These are phyloP conservation scores for Jaculus jaculus DNA, from an alignment of 2,113 vertebrate species.

Conservation along the genomic window DNA sequence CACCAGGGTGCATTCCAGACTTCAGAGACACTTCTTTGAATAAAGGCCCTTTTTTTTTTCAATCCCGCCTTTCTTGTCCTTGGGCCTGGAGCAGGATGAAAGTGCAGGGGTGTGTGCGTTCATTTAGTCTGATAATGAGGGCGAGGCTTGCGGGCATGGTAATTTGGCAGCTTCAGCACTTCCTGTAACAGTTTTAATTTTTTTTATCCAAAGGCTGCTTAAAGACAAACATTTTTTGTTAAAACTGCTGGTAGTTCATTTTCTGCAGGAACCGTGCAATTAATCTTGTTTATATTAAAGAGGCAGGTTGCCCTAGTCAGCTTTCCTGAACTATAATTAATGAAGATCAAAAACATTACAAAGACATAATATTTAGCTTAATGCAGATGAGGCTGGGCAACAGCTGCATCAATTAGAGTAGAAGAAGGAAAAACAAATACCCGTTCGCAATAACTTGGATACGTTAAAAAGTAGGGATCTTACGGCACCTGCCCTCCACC, in stretches of 20 bases:
- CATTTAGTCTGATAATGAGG: slow-evolving; percentile 94
- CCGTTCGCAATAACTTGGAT: slow-evolving; percentile 17
- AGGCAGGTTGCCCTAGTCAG: slow-evolving; percentile 84
- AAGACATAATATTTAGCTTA: slow-evolving; percentile 85
- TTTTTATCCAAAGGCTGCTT: slow-evolving; percentile 85
- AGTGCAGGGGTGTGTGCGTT: slow-evolving; percentile 86
- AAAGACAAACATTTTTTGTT: slow-evolving; percentile 88
- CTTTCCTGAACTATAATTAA: slow-evolving; percentile 89
- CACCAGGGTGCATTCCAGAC: slow-evolving; percentile 89
- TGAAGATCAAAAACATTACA: slow-evolving; percentile 89
- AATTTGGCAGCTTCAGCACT: slow-evolving; percentile 91
- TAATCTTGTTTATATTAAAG: slow-evolving; percentile 90
- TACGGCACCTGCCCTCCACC: not conserved
- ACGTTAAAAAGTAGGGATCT: slow-evolving; percentile 31
- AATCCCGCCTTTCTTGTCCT: slow-evolving; percentile 82
- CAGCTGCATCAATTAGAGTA: slow-evolving; percentile 82
- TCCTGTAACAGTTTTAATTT: slow-evolving; percentile 89
- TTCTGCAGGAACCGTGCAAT: slow-evolving; percentile 89
- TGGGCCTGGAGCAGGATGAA: slow-evolving; percentile 90
- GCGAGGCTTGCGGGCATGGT: slow-evolving; percentile 86
- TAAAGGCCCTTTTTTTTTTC: slow-evolving; percentile 75
- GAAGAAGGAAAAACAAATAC: slow-evolving; percentile 70
- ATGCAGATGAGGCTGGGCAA: slow-evolving; percentile 76
- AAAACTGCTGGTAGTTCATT: slow-evolving; percentile 88
- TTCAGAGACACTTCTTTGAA: slow-evolving; percentile 88